Conservation (phyloP, 2,113 vertebrate species). For the Erythrocercus mccallii region DNA sequence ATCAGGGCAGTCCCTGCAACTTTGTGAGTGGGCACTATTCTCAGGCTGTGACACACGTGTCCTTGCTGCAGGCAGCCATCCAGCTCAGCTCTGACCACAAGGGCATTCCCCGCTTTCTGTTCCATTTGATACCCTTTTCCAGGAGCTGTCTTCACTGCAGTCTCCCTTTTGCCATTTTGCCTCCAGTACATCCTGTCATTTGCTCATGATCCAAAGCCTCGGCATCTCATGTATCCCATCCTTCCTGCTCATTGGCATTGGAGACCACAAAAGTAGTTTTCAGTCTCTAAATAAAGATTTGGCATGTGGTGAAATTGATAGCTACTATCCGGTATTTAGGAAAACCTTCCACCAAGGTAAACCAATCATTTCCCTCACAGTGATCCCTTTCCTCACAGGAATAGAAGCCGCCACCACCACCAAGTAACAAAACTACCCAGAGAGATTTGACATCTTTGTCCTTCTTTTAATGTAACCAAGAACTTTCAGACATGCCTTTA, state of each 20-base stretch:
- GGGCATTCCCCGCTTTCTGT: background rate
- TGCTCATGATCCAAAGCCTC: background rate
- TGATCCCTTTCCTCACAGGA: background rate
- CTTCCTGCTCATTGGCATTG: background rate
- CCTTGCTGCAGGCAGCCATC: background rate
- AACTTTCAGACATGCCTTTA: background rate
- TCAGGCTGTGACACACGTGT: background rate
- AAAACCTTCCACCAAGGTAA: background rate
- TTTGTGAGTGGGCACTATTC: background rate
- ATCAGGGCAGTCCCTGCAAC: background rate
- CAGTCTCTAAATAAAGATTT: background rate
- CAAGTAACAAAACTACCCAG: background rate
- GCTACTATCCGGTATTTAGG: background rate
- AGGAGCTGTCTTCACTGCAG: background rate
- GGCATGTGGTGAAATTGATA: slow-evolving; percentile 9
- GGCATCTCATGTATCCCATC: background rate
- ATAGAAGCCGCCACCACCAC: background rate
- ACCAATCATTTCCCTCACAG: background rate
- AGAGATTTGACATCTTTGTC: background rate
- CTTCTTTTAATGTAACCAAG: background rate
- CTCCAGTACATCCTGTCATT: background rate
- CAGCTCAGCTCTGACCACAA: background rate
- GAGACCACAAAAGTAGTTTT: background rate
- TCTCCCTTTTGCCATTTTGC: background rate
- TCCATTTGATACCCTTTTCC: background rate